phyloP scores from a whole-genome alignment of 1,140 invertebrate species.

The Leptinotarsa defecta region DNA sequence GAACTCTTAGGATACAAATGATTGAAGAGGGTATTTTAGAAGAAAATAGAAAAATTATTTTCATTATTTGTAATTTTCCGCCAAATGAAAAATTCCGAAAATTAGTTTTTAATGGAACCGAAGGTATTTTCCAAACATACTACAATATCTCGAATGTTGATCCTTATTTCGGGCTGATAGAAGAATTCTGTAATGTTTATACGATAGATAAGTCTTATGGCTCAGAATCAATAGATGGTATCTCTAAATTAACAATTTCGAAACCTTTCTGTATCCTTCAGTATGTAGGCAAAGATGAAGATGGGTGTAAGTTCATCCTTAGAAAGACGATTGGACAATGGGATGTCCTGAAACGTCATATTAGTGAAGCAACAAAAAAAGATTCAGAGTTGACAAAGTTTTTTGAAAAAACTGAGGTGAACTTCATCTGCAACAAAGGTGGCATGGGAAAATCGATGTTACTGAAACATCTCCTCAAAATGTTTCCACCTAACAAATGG shows the following conservation, averaged over 20 bases:
- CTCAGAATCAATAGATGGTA: not conserved
- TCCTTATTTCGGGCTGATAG: not conserved
- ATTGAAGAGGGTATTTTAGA: not conserved
- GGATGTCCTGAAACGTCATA: not conserved
- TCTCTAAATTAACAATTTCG: not conserved
- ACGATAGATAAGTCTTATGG: not conserved
- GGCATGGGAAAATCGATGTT: slow-evolving; percentile 18
- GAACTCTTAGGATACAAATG: not conserved
- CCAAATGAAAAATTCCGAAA: not conserved
- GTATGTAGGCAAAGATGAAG: not conserved
- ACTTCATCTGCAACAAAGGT: slow-evolving; percentile 17
- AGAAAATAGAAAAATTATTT: not conserved
- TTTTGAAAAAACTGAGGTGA: not conserved
- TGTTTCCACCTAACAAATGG: slow-evolving; percentile 9
- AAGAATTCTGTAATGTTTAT: not conserved
- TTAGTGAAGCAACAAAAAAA: not conserved
- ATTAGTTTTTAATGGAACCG: not conserved
- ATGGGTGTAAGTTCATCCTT: not conserved
- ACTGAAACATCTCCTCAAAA: not conserved
- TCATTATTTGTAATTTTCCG: not conserved
- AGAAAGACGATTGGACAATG: not conserved
- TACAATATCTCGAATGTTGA: not conserved
- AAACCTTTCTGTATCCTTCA: not conserved
- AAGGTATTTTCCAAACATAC: not conserved
- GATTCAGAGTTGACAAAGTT: not conserved